These are phyloP conservation scores for Drosophila setifemur DNA, from an alignment of 1,140 invertebrate species.

Conservation along the genomic window DNA sequence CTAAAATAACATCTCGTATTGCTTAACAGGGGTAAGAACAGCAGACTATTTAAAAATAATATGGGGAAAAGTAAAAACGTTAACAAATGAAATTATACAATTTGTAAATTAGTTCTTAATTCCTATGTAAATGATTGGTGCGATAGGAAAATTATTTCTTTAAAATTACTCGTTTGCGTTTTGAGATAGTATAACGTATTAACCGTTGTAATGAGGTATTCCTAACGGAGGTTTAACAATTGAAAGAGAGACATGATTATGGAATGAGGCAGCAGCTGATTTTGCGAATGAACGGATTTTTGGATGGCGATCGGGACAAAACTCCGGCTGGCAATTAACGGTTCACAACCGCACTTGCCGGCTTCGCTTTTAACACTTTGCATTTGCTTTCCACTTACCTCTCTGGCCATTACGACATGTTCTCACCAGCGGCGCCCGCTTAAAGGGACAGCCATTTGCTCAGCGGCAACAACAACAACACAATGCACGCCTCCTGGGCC, in stretches of 20 bases:
- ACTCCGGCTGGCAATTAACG: constrained; percentile 15
- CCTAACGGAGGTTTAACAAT: neutral
- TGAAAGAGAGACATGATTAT: constrained; percentile 3
- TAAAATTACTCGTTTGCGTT: too few relatives aligned
- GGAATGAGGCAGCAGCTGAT: constrained; percentile 24
- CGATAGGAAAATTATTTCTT: too few relatives aligned
- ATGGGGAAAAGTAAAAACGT: too few relatives aligned
- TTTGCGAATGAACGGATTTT: neutral
- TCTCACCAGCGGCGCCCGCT: constrained; percentile 81
- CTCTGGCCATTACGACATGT: constrained; percentile 86
- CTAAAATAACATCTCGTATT: too few relatives aligned
- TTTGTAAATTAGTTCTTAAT: too few relatives aligned
- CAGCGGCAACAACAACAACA: constrained; percentile 43
- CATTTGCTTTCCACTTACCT: constrained; percentile 80
- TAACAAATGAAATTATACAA: too few relatives aligned
- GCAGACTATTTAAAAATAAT: too few relatives aligned
- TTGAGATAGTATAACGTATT: neutral
- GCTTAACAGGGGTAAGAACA: too few relatives aligned
- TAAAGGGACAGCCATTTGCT: constrained; percentile 81
- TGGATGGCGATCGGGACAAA: constrained; percentile 9
- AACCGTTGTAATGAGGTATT: neutral
- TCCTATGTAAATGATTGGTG: too few relatives aligned
- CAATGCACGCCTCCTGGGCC: constrained; percentile 23
- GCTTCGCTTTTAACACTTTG: constrained; percentile 33
- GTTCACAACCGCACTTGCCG: constrained; percentile 43